These are phyloP conservation scores for Pachyseris speciosa DNA, from an alignment of 64 coral and sea anemone genomes.

Conservation along the genomic window DNA sequence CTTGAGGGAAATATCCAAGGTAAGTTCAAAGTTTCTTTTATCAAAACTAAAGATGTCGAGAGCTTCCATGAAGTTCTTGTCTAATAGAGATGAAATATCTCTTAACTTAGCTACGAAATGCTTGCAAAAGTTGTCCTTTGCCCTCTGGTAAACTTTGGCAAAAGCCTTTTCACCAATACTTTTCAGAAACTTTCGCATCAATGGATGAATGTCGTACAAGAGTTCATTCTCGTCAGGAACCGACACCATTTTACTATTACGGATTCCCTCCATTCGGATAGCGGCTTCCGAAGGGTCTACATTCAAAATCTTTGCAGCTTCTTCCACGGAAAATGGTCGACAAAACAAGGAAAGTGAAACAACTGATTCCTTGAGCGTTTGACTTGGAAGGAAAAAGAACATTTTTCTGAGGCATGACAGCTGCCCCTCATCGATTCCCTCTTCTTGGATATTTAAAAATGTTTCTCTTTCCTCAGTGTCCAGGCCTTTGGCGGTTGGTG, in stretches of 20 bases:
- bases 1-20: slow-evolving; percentile 59
- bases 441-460: not conserved
- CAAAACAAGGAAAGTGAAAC: slow-evolving; percentile 20
- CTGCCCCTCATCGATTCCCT: not conserved
- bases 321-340: slow-evolving; percentile 6
- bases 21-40: slow-evolving; percentile 52
- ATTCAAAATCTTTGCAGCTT: not conserved
- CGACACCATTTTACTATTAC: not conserved
- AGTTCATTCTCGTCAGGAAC: not conserved
- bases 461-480: not conserved
- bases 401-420: not conserved
- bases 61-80: slow-evolving; percentile 31
- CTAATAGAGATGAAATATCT: slow-evolving; percentile 8
- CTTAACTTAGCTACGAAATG: slow-evolving; percentile 21
- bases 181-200: slow-evolving; percentile 20
- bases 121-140: slow-evolving; percentile 19
- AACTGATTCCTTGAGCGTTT: not conserved
- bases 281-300: slow-evolving; percentile 7
- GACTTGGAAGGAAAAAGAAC: slow-evolving; percentile 12
- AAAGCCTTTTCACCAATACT: not conserved
- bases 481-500: not conserved
- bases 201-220: slow-evolving; percentile 19
- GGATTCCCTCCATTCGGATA: not conserved
- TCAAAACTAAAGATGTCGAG: slow-evolving; percentile 24
- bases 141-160: not conserved